phyloP scores from a whole-genome alignment of 1,140 invertebrate genomes.

The Tetranychus urticae region DNA sequence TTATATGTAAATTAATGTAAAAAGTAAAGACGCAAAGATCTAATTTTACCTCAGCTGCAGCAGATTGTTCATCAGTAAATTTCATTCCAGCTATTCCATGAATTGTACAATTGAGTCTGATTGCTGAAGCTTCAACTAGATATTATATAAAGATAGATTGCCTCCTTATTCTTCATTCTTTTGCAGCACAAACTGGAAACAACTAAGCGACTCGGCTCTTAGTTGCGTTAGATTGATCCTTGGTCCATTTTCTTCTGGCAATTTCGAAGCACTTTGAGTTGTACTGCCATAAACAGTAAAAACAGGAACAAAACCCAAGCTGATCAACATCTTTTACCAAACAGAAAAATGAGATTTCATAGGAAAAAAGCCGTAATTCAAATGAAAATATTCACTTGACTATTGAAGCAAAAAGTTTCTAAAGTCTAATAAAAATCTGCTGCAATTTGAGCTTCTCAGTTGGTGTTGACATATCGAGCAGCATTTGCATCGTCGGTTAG shows the following conservation, averaged over 20 bases:
- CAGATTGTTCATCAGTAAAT: conserved; percentile 79
- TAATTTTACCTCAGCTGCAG: conserved; percentile 65
- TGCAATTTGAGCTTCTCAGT: no score
- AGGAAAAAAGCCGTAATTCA: no score
- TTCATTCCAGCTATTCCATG: conserved; percentile 76
- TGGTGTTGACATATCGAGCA: no score
- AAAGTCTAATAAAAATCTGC: no score
- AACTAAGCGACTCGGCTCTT: background rate
- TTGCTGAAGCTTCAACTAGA: conserved; percentile 52
- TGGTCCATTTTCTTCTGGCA: conserved; percentile 44
- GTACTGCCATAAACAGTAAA: no score
- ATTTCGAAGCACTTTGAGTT: no score
- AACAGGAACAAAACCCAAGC: no score
- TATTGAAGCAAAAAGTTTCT: no score
- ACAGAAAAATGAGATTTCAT: no score
- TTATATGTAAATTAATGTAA: conserved; percentile 63
- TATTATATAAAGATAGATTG: background rate
- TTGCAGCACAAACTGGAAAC: background rate
- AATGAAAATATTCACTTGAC: no score
- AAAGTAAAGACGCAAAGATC: conserved; percentile 81
- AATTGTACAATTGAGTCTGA: conserved; percentile 70
- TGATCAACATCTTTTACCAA: no score
- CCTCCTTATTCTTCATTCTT: background rate
- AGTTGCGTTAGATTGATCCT: background rate
- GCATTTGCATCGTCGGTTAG: no score